A percentile compares a stretch with the other conserved stretches of the same genome.
These are phyloP conservation scores for Lysandra bellargus DNA, from an alignment of 2,888 invertebrate genomes.

Conservation along the genomic window DNA sequence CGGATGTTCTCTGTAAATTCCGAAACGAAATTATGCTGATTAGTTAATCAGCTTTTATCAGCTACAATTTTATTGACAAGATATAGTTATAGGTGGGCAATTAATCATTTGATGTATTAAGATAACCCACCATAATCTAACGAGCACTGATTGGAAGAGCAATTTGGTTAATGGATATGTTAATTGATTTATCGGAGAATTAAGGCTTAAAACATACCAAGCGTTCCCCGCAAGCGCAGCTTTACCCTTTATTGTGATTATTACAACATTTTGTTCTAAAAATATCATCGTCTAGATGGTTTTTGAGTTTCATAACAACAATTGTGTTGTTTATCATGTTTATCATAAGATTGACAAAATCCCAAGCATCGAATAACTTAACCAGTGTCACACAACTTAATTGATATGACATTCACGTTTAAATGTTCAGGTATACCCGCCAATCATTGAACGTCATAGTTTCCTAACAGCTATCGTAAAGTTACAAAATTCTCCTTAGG, in stretches of 20 bases:
- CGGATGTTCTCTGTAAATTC: not conserved
- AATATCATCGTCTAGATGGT: not conserved
- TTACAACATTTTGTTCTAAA: not conserved
- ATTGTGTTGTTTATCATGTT: not conserved
- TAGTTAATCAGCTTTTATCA: not conserved
- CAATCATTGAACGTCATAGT: not conserved
- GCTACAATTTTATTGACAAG: not conserved
- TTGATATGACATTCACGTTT: not conserved
- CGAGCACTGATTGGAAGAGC: not conserved
- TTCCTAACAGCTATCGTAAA: not conserved
- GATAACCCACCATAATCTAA: not conserved
- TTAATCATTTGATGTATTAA: constrained; percentile 3
- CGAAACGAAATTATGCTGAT: not conserved
- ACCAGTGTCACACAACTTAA: not conserved
- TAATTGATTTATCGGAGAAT: not conserved
- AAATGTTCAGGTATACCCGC: not conserved
- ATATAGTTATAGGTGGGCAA: not conserved
- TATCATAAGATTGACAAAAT: not conserved
- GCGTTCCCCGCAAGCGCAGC: not conserved
- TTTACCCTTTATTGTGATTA: not conserved
- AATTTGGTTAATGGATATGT: not conserved
- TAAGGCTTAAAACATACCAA: not conserved
- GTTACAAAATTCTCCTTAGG: too few relatives aligned
- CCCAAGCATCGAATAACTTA: not conserved
- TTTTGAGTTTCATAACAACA: not conserved